Conservation (phyloP, 2,888 invertebrate species). For the Nycteola revayana region DNA sequence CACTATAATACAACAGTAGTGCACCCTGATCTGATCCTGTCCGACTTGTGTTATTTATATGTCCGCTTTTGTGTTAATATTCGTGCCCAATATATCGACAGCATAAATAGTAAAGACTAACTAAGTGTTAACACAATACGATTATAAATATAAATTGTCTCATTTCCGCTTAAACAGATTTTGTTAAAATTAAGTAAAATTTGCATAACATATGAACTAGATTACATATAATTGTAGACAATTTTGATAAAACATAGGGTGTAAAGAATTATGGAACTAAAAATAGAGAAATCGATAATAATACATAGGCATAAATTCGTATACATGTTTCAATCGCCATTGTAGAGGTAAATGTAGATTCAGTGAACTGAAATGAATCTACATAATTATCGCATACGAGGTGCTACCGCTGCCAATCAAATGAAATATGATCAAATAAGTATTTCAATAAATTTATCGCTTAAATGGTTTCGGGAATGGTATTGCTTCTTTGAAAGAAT, state of each 20-base stretch:
- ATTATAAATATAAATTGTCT: no score
- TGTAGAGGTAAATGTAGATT: slow-evolving; percentile 26
- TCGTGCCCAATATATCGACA: no score
- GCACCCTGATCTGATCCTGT: slow-evolving; percentile 45
- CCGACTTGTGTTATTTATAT: slow-evolving; percentile 32
- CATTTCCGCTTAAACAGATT: no score
- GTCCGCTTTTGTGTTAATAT: slow-evolving; percentile 28
- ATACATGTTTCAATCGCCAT: slow-evolving; percentile 15
- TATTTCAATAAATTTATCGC: slow-evolving; percentile 9
- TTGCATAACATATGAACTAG: no score
- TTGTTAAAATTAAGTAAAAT: no score
- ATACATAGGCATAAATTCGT: no score
- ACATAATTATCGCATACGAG: slow-evolving; percentile 17
- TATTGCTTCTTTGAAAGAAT: slow-evolving; percentile 3
- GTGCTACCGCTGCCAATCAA: slow-evolving; percentile 13
- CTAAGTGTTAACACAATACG: no score
- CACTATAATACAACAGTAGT: slow-evolving; percentile 59
- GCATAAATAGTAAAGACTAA: no score
- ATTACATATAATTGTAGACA: no score
- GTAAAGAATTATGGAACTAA: slow-evolving; percentile 9
- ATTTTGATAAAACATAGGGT: no score
- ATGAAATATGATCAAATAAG: slow-evolving; percentile 22
- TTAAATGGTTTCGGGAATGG: slow-evolving; percentile 1
- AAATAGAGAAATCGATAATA: no score
- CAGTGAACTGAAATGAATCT: slow-evolving; percentile 36